phyloP scores from a whole-genome alignment of 1,140 invertebrate species.

The Zaprionus ornatus region DNA sequence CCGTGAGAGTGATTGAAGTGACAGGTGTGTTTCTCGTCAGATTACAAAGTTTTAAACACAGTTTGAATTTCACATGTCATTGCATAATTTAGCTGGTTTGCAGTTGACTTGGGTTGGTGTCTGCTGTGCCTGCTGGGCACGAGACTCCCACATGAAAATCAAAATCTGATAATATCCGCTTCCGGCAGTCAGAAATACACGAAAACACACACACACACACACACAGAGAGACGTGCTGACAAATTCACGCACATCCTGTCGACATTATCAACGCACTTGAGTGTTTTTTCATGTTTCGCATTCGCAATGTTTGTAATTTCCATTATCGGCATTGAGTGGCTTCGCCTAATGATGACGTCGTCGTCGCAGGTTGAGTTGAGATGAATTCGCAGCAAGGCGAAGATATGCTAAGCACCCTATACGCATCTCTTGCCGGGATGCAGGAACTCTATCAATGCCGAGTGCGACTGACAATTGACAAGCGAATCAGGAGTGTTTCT shows the following conservation, averaged over 20 bases:
- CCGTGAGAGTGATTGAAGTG: neutral
- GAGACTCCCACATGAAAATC: conserved; percentile 22
- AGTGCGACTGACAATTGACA: neutral
- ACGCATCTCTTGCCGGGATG: neutral
- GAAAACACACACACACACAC: neutral
- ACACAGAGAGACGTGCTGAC: conserved; percentile 15
- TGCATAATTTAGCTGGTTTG: conserved; percentile 28
- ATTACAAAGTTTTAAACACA: conserved; percentile 9
- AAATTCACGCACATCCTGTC: conserved; percentile 53
- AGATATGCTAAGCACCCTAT: conserved; percentile 40
- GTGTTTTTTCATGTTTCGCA: conserved; percentile 68
- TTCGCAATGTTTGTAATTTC: conserved; percentile 54
- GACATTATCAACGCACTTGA: conserved; percentile 51
- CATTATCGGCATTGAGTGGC: conserved; percentile 32
- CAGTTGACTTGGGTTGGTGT: no score
- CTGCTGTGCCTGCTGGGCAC: neutral
- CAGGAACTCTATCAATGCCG: neutral
- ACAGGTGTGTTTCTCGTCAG: neutral
- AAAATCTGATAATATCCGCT: conserved; percentile 46
- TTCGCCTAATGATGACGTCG: conserved; percentile 31
- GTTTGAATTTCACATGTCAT: conserved; percentile 31
- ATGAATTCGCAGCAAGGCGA: conserved; percentile 33
- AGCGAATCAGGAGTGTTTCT: neutral
- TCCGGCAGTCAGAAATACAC: conserved; percentile 25
- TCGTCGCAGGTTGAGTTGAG: conserved; percentile 1